These are phyloP conservation scores for Paramuricea clavata DNA, from an alignment of 92 coral and sea anemone species.

Conservation along the genomic window DNA sequence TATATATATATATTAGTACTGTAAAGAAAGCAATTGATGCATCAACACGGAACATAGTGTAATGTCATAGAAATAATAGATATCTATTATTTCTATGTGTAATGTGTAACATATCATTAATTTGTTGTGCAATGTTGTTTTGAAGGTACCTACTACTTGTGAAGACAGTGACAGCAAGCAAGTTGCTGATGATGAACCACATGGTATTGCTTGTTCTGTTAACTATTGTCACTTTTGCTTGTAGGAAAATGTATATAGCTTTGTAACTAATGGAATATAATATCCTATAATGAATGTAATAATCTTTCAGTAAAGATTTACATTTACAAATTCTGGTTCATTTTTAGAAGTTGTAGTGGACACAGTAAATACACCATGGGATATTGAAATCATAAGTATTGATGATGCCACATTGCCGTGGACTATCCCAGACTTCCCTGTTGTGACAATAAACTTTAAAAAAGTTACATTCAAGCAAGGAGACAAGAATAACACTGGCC, in stretches of 20 bases:
- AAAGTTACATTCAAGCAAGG: slow-evolving; percentile 49
- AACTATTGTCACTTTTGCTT: not conserved
- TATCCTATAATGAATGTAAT: not conserved
- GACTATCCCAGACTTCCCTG: slow-evolving; percentile 75
- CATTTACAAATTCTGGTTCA: not conserved
- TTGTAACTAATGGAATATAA: too few relatives aligned
- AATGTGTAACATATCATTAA: not conserved
- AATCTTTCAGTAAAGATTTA: not conserved
- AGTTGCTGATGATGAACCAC: slow-evolving; percentile 3
- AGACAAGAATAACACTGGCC: slow-evolving; percentile 32
- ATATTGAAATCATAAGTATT: not conserved
- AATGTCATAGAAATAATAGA: too few relatives aligned
- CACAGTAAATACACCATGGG: slow-evolving; percentile 8
- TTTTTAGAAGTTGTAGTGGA: not conserved
- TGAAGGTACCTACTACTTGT: not conserved
- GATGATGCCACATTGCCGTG: slow-evolving; percentile 27
- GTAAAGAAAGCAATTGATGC: too few relatives aligned
- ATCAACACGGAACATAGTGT: too few relatives aligned
- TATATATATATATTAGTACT: too few relatives aligned
- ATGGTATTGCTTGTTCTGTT: not conserved
- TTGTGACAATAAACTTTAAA: slow-evolving; percentile 57
- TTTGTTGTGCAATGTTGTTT: slow-evolving; percentile 10
- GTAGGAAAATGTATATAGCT: too few relatives aligned
- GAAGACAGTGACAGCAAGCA: not conserved
- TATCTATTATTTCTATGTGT: too few relatives aligned